Evolutionary conservation across 2,113 vertebrate genomes (phyloP).

Genomic region (Dendropsophus ebraccatus): DNA sequence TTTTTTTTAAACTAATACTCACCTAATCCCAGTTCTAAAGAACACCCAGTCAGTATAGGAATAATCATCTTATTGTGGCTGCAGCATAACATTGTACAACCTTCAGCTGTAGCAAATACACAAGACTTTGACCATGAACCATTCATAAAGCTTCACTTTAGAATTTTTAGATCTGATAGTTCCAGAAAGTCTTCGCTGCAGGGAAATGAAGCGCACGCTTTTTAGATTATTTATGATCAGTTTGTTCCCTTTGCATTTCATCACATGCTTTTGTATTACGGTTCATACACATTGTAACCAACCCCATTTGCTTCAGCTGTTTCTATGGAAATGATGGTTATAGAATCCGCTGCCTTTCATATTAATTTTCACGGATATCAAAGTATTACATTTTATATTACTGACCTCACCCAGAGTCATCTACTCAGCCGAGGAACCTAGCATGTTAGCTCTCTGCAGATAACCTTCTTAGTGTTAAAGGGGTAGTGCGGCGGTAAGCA

Average conservation of each 20-base stretch:
- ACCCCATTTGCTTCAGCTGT: slow-evolving; percentile 4
- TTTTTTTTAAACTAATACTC: too few species aligned
- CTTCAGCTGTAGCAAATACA: neutral
- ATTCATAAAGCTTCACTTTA: neutral
- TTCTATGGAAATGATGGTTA: neutral
- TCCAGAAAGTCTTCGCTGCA: neutral
- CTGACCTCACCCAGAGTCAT: neutral
- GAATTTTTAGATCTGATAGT: neutral
- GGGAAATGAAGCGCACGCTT: neutral
- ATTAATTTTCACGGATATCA: neutral
- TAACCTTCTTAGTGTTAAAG: too few species aligned
- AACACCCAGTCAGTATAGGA: neutral
- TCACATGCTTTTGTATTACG: slow-evolving; percentile 3
- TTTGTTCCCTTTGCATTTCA: neutral
- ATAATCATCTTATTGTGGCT: neutral
- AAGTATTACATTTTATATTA: neutral
- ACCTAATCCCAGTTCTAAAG: too few species aligned
- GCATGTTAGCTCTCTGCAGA: too few species aligned
- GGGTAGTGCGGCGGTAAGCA: too few species aligned
- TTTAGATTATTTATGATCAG: neutral
- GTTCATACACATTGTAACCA: neutral
- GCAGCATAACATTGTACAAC: neutral
- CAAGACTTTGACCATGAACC: slow-evolving; percentile 2
- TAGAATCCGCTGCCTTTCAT: neutral
- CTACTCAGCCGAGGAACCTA: neutral